Percentiles rank a stretch among this genome's conserved stretches.
Evolutionary conservation across 2,113 vertebrate species (phyloP).

Genomic region (Limanda limanda): DNA sequence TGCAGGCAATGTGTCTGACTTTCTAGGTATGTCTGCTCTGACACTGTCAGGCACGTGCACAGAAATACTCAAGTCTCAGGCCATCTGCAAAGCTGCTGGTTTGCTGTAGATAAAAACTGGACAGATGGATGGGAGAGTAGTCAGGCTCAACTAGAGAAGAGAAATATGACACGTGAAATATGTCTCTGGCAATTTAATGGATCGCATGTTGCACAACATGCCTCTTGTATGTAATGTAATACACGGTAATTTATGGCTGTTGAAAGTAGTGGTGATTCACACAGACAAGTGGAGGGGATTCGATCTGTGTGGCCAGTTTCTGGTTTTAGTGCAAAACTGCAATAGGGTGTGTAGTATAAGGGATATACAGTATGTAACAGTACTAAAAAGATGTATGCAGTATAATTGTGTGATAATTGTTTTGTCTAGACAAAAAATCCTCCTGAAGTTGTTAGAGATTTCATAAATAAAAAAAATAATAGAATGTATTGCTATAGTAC

Average conservation of each 20-base stretch:
- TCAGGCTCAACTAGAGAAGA: neutral
- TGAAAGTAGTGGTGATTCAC: neutral
- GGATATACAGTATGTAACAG: too few species aligned
- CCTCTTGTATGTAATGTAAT: neutral
- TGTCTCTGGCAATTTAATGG: neutral
- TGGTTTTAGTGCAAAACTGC: neutral
- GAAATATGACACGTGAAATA: slow-evolving; percentile 18
- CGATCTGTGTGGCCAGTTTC: neutral
- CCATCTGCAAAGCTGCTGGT: neutral
- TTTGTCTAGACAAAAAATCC: too few species aligned
- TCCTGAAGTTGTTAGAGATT: too few species aligned
- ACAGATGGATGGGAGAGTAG: neutral
- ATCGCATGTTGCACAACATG: slow-evolving; percentile 1
- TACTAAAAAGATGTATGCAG: neutral
- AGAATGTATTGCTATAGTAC: too few species aligned
- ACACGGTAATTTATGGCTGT: slow-evolving; percentile 6
- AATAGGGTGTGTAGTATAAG: too few species aligned
- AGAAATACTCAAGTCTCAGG: neutral
- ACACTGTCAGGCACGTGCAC: slow-evolving; percentile 15
- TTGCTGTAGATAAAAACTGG: neutral
- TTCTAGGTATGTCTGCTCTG: slow-evolving; percentile 85
- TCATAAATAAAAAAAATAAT: too few species aligned
- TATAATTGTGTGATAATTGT: too few species aligned
- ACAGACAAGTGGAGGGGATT: neutral
- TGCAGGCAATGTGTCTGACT: slow-evolving; percentile 84